These are phyloP conservation scores for Chaetodon trifascialis DNA, from an alignment of 2,113 vertebrate genomes.

Conservation along the genomic window DNA sequence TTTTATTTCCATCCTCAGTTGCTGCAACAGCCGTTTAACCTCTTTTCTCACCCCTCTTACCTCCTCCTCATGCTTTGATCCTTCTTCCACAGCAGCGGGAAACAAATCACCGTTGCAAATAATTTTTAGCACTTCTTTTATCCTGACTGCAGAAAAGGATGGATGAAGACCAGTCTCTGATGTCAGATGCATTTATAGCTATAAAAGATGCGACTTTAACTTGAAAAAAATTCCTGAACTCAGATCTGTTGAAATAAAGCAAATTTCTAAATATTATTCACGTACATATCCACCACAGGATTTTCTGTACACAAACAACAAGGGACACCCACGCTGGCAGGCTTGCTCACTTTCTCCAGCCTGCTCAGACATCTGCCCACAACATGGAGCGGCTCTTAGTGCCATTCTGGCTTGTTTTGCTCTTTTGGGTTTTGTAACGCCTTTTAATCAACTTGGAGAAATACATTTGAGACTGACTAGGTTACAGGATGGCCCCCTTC, in stretches of 20 bases:
- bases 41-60: constrained; percentile 42
- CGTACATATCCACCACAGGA: neutral
- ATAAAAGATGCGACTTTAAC: neutral
- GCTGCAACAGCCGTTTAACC: constrained; percentile 34
- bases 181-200: constrained; percentile 24
- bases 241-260: neutral
- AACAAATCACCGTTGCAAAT: constrained; percentile 52
- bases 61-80: constrained; percentile 39
- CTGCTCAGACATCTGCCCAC: constrained; percentile 72
- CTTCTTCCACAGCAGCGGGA: constrained; percentile 1
- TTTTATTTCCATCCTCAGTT: constrained; percentile 30
- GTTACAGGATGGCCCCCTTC: constrained; percentile 35
- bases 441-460: constrained; percentile 70
- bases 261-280: neutral
- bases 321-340: constrained; percentile 18
- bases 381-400: constrained; percentile 67
- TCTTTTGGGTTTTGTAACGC: constrained; percentile 64
- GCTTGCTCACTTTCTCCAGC: constrained; percentile 47
- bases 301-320: neutral
- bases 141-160: constrained; percentile 16
- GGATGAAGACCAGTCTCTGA: constrained; percentile 33
- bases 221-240: neutral
- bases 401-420: constrained; percentile 65
- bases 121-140: constrained; percentile 34
- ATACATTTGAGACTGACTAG: constrained; percentile 55